Evolutionary conservation across 2,888 invertebrate species (phyloP).

Genomic region (Cheilosia urbana): DNA sequence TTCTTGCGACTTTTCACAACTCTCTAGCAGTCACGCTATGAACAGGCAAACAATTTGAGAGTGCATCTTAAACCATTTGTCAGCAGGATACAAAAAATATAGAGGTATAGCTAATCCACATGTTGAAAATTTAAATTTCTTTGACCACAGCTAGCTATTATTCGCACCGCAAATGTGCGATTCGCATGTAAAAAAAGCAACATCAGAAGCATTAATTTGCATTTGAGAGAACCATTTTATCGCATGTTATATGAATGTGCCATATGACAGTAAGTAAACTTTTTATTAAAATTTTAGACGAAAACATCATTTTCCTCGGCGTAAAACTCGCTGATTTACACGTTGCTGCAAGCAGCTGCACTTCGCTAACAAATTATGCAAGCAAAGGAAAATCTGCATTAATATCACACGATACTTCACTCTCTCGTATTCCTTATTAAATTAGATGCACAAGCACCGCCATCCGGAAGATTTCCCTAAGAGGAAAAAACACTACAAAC

Average conservation of each 20-base stretch:
- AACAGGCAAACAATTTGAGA: too few species aligned
- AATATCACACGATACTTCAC: constrained; percentile 56
- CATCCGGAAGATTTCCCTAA: constrained; percentile 66
- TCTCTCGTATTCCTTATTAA: constrained; percentile 60
- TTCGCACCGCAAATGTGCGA: too few species aligned
- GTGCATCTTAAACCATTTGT: too few species aligned
- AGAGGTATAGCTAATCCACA: too few species aligned
- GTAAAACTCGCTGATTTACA: constrained; percentile 38
- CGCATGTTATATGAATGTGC: neutral
- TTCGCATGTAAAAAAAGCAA: too few species aligned
- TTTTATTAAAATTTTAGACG: constrained; percentile 7
- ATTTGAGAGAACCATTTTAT: neutral
- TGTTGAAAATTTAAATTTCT: too few species aligned
- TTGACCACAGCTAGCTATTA: too few species aligned
- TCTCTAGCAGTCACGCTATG: too few species aligned
- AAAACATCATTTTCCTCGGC: constrained; percentile 7
- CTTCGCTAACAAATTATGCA: constrained; percentile 54
- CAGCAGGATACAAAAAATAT: too few species aligned
- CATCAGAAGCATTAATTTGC: too few species aligned
- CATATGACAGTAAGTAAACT: constrained; percentile 10
- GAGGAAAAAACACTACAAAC: constrained; percentile 51
- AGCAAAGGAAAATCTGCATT: constrained; percentile 60
- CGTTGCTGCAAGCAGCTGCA: constrained; percentile 23
- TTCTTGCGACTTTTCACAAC: too few species aligned
- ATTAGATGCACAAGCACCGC: constrained; percentile 68